Base-by-base conservation (phyloP, 2,113 vertebrate genomes). In the Antennarius striatus region DNA sequence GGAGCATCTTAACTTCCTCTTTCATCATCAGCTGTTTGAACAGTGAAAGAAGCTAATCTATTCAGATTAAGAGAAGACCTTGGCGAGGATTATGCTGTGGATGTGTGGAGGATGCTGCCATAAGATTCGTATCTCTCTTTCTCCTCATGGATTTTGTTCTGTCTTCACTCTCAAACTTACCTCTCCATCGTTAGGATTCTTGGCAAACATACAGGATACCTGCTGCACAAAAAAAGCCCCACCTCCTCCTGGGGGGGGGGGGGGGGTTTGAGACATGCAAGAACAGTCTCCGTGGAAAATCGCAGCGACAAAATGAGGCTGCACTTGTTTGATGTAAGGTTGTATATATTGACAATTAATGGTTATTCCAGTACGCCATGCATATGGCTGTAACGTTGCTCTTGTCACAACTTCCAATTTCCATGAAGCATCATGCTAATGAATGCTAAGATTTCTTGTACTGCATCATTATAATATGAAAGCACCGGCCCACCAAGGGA, bases 71-170 rank as follows among this genome's bases (percentile, higher is more conserved):
- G 72, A 77, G 47, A 52, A 67, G 67, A 75, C 64, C 79, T 83
- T 65, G 56, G 69, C 56, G 32, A 84, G 79, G 75, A 84, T 85
- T 77, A 71, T 74, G 79, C 57, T 63, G 78, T 84, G 54, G 28
- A 77, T 68, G 67, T 84, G 83, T 87, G 84, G 83, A 85, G 88
- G 86, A 82, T 82, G 82, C 74, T 75, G 77, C 74, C 84, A 80
- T 85, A 80, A 81, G 72, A 82, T 81, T 80, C 83, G 22, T 22
- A 83, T 87, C 75, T 65, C 74, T 86, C 84, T 63, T 72, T 86
- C 83, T 84, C 81, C 75, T 77, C 5, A 5, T 82, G 82, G 81
- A 68, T 86, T 86, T 87, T 76, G 71, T 75, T 77, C 71, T 86
- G 73, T 65, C 73, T 84, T 88, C 73, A 75, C 77, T 88, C 82